Evolutionary conservation across 2,888 invertebrate genomes (phyloP).

Genomic region (Biston betularia): DNA sequence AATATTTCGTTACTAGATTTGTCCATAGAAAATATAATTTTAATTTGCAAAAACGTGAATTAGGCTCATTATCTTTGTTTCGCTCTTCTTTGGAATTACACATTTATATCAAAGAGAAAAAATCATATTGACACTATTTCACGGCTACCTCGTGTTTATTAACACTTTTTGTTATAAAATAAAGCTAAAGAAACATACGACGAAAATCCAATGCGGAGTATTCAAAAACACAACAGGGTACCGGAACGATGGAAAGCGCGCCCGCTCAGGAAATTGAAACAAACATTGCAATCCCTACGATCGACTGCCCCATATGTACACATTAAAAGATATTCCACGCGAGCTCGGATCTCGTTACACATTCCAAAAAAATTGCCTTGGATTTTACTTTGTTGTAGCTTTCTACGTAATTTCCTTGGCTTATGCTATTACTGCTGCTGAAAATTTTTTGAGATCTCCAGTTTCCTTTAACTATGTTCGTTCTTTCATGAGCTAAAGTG

Average conservation of each 20-base stretch:
- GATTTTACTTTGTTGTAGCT: slow-evolving; percentile 15
- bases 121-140: too few relatives aligned
- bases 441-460: slow-evolving; percentile 3
- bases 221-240: slow-evolving; percentile 40
- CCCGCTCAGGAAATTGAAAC: slow-evolving; percentile 78
- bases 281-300: slow-evolving; percentile 76
- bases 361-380: slow-evolving; percentile 29
- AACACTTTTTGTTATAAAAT: not conserved
- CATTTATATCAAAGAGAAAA: too few relatives aligned
- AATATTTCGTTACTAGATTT: too few relatives aligned
- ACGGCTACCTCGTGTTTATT: too few relatives aligned
- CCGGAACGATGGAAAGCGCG: slow-evolving; percentile 61
- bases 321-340: slow-evolving; percentile 52
- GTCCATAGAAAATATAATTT: too few relatives aligned
- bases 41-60: too few relatives aligned
- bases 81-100: too few relatives aligned
- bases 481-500: not conserved
- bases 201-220: slow-evolving; percentile 37
- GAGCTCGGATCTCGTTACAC: slow-evolving; percentile 27
- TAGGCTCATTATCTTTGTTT: too few relatives aligned
- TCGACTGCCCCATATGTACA: slow-evolving; percentile 56
- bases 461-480: not conserved
- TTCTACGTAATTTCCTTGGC: slow-evolving; percentile 13
- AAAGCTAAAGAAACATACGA: slow-evolving; percentile 6
- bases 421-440: slow-evolving; percentile 7